A percentile compares a stretch with the other conserved stretches of the same genome.
phyloP scores from a whole-genome alignment of 1,140 invertebrate species.

The Dolichoris vasculosae region DNA sequence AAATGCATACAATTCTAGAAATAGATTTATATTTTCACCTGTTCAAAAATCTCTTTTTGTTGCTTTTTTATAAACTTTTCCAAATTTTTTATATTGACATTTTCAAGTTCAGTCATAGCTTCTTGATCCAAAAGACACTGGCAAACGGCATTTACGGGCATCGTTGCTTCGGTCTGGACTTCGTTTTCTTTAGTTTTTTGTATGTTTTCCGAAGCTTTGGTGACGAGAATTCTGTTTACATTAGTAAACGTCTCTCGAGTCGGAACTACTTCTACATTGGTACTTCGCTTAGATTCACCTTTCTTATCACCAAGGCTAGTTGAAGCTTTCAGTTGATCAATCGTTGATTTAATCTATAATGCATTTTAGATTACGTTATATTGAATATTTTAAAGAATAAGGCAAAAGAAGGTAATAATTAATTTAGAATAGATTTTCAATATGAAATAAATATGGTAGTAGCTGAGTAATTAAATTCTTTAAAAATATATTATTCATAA shows the following conservation, averaged over 20 bases:
- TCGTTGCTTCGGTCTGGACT: slow-evolving; percentile 80
- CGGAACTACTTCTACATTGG: slow-evolving; percentile 79
- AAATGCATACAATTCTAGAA: neutral
- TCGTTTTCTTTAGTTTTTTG: slow-evolving; percentile 71
- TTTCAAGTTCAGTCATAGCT: slow-evolving; percentile 61
- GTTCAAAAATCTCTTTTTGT: slow-evolving; percentile 64
- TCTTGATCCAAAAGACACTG: slow-evolving; percentile 75
- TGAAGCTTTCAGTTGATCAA: slow-evolving; percentile 56
- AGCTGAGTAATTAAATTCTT: no score
- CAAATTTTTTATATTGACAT: slow-evolving; percentile 64
- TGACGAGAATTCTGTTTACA: slow-evolving; percentile 70
- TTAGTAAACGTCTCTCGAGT: slow-evolving; percentile 76
- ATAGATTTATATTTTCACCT: slow-evolving; percentile 61
- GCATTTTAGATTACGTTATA: neutral
- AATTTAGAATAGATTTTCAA: neutral
- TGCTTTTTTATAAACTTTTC: slow-evolving; percentile 53
- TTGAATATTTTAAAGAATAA: neutral
- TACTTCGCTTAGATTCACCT: slow-evolving; percentile 77
- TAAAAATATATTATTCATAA: no score
- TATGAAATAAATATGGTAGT: neutral
- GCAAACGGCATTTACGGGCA: slow-evolving; percentile 80
- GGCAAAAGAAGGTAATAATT: neutral
- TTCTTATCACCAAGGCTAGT: slow-evolving; percentile 66
- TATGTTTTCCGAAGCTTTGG: slow-evolving; percentile 64
- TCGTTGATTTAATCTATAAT: slow-evolving; percentile 57